A percentile compares a stretch with the other conserved stretches of the same genome.
These are phyloP conservation scores for Ruditapes philippinarum DNA, from an alignment of 1,140 invertebrate genomes.

Conservation along the genomic window DNA sequence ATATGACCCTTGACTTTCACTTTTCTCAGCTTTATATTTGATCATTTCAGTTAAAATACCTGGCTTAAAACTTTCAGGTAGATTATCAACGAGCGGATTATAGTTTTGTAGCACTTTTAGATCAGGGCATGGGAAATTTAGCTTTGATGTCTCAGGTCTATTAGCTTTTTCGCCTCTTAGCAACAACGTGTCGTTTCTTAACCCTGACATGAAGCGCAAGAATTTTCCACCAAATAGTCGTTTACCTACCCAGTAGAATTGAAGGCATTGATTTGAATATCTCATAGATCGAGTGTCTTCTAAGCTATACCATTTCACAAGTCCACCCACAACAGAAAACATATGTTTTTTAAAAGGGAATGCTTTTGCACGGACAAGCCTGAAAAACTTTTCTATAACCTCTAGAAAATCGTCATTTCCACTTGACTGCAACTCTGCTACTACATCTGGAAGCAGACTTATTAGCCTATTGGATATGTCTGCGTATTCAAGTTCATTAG, in stretches of 20 bases:
- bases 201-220: conserved; percentile 30
- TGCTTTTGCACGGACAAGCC: not conserved
- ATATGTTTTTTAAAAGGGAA: conserved; percentile 50
- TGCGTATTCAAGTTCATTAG: not conserved
- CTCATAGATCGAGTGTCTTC: not conserved
- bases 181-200: not conserved
- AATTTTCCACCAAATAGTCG: conserved; percentile 37
- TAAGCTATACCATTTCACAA: conserved; percentile 36
- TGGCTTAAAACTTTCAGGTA: not conserved
- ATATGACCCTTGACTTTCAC: not conserved
- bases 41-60: not conserved
- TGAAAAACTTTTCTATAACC: not conserved
- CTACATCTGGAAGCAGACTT: not conserved
- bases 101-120: not conserved
- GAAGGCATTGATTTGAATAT: not conserved
- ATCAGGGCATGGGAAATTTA: conserved; percentile 10
- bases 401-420: not conserved
- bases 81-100: not conserved
- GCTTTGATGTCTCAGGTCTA: not conserved
- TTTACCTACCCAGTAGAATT: conserved; percentile 20
- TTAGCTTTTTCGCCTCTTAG: not conserved
- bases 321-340: conserved; percentile 44
- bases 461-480: not conserved
- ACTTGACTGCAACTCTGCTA: not conserved
- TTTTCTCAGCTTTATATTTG: not conserved